Conservation (phyloP, 2,888 invertebrate species). For the Platycheirus albimanus region DNA sequence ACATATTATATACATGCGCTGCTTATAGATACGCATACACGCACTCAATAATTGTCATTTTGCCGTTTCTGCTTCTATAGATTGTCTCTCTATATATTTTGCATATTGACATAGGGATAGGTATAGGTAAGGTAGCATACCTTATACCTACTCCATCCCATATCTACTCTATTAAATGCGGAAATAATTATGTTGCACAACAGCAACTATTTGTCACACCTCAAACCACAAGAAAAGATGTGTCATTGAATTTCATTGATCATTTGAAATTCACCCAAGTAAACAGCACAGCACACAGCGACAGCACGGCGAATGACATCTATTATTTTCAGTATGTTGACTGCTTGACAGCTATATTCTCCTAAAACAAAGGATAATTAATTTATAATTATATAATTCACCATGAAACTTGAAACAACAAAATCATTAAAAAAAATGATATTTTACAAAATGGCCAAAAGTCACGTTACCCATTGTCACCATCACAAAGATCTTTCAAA, state of each 20-base stretch:
- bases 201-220: constrained; percentile 52
- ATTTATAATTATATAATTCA: constrained; percentile 21
- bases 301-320: not conserved
- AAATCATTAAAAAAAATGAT: constrained; percentile 8
- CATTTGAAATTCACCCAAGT: constrained; percentile 56
- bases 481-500: constrained; percentile 20
- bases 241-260: constrained; percentile 66
- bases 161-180: too few relatives aligned
- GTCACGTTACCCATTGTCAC: constrained; percentile 72
- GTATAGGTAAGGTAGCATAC: too few relatives aligned
- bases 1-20: not conserved
- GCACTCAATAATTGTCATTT: constrained; percentile 27
- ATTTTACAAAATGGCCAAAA: constrained; percentile 54
- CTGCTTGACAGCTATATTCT: not conserved
- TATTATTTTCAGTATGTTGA: constrained; percentile 2
- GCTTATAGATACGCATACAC: constrained; percentile 26
- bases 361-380: constrained; percentile 32
- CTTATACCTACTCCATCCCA: too few relatives aligned
- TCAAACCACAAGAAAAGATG: constrained; percentile 29
- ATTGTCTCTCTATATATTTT: not conserved
- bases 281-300: not conserved
- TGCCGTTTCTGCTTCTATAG: not conserved
- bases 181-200: constrained; percentile 19
- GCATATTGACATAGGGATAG: not conserved
- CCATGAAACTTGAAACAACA: constrained; percentile 6